Conservation (phyloP, 2,888 invertebrate species). For the Aleiodes alternator region DNA sequence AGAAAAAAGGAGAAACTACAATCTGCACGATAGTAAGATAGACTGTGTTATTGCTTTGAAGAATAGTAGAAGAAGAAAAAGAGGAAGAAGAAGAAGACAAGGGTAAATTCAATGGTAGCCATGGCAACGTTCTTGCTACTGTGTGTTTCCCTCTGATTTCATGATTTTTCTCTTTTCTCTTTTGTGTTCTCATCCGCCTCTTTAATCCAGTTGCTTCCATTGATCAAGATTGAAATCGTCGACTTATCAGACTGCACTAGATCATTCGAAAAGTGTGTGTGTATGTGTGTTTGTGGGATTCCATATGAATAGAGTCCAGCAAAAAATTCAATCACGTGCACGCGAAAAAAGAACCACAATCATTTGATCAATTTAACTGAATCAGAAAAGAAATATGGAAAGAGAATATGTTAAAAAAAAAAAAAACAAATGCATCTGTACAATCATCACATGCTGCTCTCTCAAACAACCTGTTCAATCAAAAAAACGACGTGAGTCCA, state of each 20-base stretch:
- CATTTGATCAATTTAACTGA: too few relatives aligned
- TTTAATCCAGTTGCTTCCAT: too few relatives aligned
- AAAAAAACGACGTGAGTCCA: background rate
- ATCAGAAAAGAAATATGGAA: background rate
- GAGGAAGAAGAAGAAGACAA: conserved; percentile 6
- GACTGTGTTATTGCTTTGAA: conserved; percentile 18
- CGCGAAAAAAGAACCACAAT: too few relatives aligned
- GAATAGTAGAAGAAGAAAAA: conserved; percentile 12
- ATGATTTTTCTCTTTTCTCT: background rate
- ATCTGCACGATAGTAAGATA: background rate
- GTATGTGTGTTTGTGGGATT: too few relatives aligned
- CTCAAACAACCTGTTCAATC: conserved; percentile 39
- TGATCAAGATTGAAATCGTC: too few relatives aligned
- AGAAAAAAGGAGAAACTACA: conserved; percentile 13
- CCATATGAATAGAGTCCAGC: too few relatives aligned
- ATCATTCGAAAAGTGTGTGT: too few relatives aligned
- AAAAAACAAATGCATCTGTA: conserved; percentile 6
- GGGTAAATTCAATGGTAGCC: conserved; percentile 56
- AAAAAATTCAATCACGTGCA: too few relatives aligned
- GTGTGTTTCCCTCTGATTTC: background rate
- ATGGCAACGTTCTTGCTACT: conserved; percentile 62
- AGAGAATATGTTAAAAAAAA: background rate
- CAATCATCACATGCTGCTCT: conserved; percentile 25
- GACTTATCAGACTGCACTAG: too few relatives aligned
- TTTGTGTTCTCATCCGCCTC: background rate